These are phyloP conservation scores for Oreochromis mossambicus DNA, from an alignment of 2,797 vertebrate species.

Conservation along the genomic window DNA sequence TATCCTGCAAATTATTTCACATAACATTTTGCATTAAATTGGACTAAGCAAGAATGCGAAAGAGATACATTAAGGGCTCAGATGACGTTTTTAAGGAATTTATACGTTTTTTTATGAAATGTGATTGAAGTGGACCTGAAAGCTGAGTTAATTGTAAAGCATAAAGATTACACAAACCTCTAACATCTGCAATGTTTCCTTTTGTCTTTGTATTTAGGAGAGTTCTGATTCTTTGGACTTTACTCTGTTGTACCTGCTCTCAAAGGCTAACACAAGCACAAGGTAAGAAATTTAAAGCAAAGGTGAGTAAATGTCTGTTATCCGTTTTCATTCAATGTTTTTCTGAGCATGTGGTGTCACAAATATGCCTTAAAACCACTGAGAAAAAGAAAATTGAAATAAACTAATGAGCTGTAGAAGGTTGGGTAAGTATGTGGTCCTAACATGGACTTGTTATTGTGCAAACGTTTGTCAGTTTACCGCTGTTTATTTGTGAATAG, in stretches of 20 bases:
- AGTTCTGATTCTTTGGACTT: conserved; percentile 86
- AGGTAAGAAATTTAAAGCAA: conserved; percentile 77
- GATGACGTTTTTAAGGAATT: neutral
- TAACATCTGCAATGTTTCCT: neutral
- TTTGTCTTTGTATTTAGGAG: conserved; percentile 76
- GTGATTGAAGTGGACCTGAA: neutral
- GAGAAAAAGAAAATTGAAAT: neutral
- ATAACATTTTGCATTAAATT: neutral
- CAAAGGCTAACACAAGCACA: conserved; percentile 85
- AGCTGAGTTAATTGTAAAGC: neutral
- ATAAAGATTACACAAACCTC: neutral
- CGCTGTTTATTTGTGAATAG: neutral
- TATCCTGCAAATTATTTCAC: neutral
- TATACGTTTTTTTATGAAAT: fast-evolving
- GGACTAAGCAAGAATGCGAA: neutral
- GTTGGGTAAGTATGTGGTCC: neutral
- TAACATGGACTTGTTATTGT: neutral
- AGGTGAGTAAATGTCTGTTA: neutral
- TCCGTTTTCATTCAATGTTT: neutral
- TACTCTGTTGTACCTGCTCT: conserved; percentile 85
- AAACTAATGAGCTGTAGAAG: neutral
- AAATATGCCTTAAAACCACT: neutral
- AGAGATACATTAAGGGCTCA: neutral
- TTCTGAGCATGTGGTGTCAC: neutral
- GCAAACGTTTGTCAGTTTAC: neutral